Evolutionary conservation across 2,113 vertebrate genomes (phyloP).

Genomic region (Anguilla rostrata): DNA sequence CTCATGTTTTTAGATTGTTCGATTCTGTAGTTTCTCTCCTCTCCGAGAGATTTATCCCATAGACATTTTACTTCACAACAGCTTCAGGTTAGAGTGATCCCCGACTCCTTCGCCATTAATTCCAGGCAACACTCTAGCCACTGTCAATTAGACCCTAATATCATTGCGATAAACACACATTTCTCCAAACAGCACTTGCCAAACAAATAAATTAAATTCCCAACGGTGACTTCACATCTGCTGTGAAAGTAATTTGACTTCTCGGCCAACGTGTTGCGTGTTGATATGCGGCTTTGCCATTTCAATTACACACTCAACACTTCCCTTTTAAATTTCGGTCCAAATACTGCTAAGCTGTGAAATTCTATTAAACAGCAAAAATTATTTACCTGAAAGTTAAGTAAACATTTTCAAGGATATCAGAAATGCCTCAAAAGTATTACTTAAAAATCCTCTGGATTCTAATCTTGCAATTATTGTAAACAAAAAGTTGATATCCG

Average conservation of each 20-base stretch:
- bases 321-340: background rate
- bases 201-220: background rate
- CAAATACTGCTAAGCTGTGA: background rate
- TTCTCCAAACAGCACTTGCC: background rate
- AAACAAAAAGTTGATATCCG: too few species aligned
- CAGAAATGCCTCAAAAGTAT: background rate
- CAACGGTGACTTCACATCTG: background rate
- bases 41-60: background rate
- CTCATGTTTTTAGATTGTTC: constrained; percentile 3
- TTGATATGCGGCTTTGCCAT: background rate
- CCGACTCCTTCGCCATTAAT: background rate
- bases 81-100: background rate
- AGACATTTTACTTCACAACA: background rate
- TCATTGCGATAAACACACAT: background rate
- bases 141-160: background rate
- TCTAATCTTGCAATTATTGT: background rate
- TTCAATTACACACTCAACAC: background rate
- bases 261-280: background rate
- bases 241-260: background rate
- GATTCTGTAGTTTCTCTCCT: background rate
- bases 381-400: background rate
- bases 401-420: background rate
- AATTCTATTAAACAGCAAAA: too few species aligned
- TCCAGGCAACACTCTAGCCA: background rate
- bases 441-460: background rate